Percentiles rank a stretch among this genome's conserved stretches.
phyloP scores from a whole-genome alignment of 2,888 invertebrate genomes.

The Tipula unca region DNA sequence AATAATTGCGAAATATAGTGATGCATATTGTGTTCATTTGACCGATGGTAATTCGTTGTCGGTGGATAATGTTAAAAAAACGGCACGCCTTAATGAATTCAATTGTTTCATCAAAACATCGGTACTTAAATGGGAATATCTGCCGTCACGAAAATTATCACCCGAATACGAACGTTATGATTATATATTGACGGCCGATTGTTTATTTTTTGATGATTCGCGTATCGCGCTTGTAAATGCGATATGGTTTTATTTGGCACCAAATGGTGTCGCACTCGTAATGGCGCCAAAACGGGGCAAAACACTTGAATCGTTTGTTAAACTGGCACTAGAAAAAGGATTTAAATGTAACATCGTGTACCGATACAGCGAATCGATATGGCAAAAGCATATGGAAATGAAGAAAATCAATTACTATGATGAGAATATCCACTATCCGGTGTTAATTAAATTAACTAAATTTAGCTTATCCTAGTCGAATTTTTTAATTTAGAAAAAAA shows the following conservation, averaged over 20 bases:
- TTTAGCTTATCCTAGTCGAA: not conserved
- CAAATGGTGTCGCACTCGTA: slow-evolving; percentile 56
- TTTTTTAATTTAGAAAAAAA: not conserved
- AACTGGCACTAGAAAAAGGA: slow-evolving; percentile 50
- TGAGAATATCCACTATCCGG: slow-evolving; percentile 63
- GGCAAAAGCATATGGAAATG: slow-evolving; percentile 56
- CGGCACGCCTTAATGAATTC: slow-evolving; percentile 56
- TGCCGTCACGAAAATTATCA: slow-evolving; percentile 31
- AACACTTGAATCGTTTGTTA: slow-evolving; percentile 60
- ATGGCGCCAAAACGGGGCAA: slow-evolving; percentile 69
- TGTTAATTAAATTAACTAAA: slow-evolving; percentile 49
- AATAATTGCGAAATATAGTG: slow-evolving; percentile 58
- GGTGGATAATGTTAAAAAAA: slow-evolving; percentile 60
- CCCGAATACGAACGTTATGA: slow-evolving; percentile 50
- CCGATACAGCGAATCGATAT: slow-evolving; percentile 56
- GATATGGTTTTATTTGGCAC: slow-evolving; percentile 53
- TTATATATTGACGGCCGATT: slow-evolving; percentile 68
- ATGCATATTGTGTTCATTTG: slow-evolving; percentile 54
- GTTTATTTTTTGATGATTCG: slow-evolving; percentile 68
- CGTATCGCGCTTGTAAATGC: slow-evolving; percentile 57
- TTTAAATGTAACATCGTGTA: slow-evolving; percentile 50
- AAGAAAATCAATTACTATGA: slow-evolving; percentile 52
- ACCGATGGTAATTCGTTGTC: slow-evolving; percentile 73
- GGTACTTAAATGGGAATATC: slow-evolving; percentile 50
- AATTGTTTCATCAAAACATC: slow-evolving; percentile 46